A percentile compares a stretch with the other conserved stretches of the same genome.
phyloP scores from a whole-genome alignment of 2,888 invertebrate genomes.

The Harpalus rubripes region DNA sequence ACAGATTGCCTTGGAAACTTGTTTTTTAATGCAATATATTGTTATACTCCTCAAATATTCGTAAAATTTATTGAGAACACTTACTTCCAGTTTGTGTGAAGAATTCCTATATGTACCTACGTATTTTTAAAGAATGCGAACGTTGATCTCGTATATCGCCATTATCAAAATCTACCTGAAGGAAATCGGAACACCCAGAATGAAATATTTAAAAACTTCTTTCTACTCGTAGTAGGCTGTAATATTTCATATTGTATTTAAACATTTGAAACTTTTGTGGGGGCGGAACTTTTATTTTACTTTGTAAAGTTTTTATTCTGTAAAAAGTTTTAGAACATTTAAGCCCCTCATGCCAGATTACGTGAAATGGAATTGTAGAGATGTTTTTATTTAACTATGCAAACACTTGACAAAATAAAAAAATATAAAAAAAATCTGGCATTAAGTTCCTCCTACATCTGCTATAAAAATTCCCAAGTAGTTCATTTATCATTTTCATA shows the following conservation, averaged over 20 bases:
- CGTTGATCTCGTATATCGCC: too few relatives aligned
- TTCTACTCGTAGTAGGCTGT: neutral
- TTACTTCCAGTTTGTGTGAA: too few relatives aligned
- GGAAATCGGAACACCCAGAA: neutral
- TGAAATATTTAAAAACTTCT: neutral
- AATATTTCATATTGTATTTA: constrained; percentile 22
- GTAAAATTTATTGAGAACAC: too few relatives aligned
- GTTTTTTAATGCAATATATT: too few relatives aligned
- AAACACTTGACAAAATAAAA: neutral
- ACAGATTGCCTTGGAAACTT: too few relatives aligned
- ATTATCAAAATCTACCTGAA: too few relatives aligned
- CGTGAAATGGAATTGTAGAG: neutral
- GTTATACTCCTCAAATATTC: too few relatives aligned
- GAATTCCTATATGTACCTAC: too few relatives aligned
- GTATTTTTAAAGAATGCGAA: too few relatives aligned
- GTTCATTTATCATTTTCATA: too few relatives aligned
- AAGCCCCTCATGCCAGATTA: neutral
- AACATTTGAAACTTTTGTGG: constrained; percentile 5
- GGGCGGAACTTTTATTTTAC: constrained; percentile 1
- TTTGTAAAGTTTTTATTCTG: constrained; percentile 28
- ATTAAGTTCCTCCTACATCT: too few relatives aligned
- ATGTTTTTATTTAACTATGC: neutral
- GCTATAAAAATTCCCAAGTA: too few relatives aligned
- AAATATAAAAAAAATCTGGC: neutral
- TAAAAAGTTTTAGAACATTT: constrained; percentile 25